A percentile compares a stretch with the other conserved stretches of the same genome.
phyloP scores from a whole-genome alignment of 2,888 invertebrate species.

The Cryptocephalus moraei region DNA sequence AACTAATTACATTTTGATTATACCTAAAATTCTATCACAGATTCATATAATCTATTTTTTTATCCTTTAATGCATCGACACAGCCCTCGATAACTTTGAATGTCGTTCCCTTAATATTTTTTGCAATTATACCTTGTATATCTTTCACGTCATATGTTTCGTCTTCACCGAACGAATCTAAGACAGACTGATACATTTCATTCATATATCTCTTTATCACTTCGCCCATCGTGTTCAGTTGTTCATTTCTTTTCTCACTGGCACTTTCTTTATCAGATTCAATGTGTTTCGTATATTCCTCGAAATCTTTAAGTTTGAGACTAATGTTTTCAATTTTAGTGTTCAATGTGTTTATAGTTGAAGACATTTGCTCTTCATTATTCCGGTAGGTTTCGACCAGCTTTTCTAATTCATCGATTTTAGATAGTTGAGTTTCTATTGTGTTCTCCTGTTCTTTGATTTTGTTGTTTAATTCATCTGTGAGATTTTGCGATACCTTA shows the following conservation, averaged over 20 bases:
- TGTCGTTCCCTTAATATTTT: constrained; percentile 15
- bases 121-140: constrained; percentile 12
- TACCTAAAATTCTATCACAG: too few species aligned
- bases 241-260: constrained; percentile 3
- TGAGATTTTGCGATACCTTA: neutral
- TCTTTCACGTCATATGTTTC: constrained; percentile 8
- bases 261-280: constrained; percentile 8
- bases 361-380: constrained; percentile 2
- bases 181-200: constrained; percentile 26
- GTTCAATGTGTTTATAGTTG: constrained; percentile 9
- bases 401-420: constrained; percentile 14
- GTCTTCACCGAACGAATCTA: constrained; percentile 18
- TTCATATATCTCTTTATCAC: constrained; percentile 29
- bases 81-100: constrained; percentile 11
- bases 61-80: neutral
- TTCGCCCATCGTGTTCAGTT: constrained; percentile 7
- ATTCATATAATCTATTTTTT: neutral
- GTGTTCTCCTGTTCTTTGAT: constrained; percentile 9
- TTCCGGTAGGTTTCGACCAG: constrained; percentile 11
- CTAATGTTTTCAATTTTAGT: constrained; percentile 12
- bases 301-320: constrained; percentile 12
- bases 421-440: constrained; percentile 12
- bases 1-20: too few species aligned
- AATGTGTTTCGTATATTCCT: constrained; percentile 8
- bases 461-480: neutral